phyloP scores from a whole-genome alignment of 2,888 invertebrate genomes.

The Papilio elwesi region DNA sequence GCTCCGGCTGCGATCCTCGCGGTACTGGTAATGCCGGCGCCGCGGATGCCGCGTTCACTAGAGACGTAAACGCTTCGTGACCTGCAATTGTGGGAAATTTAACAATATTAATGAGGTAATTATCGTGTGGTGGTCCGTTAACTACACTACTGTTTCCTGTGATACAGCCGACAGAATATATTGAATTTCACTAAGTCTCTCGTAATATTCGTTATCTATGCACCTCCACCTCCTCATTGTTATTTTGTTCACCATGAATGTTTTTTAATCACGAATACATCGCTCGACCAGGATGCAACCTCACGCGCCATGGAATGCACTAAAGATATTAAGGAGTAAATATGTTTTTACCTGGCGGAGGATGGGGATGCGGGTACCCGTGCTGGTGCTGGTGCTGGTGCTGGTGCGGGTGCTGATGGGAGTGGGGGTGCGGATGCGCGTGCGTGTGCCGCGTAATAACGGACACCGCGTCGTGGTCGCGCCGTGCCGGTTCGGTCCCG shows the following conservation, averaged over 20 bases:
- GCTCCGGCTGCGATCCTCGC: slow-evolving; percentile 68
- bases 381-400: slow-evolving; percentile 62
- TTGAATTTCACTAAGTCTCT: no score
- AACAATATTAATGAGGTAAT: neutral
- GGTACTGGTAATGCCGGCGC: slow-evolving; percentile 95
- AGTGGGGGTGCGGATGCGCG: slow-evolving; percentile 71
- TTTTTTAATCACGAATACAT: no score
- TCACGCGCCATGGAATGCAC: no score
- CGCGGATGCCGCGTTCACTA: slow-evolving; percentile 96
- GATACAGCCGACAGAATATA: no score
- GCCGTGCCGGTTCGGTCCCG: slow-evolving; percentile 64
- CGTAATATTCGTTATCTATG: no score
- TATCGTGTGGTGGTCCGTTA: no score
- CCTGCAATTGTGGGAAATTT: slow-evolving; percentile 67
- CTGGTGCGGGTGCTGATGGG: slow-evolving; percentile 60
- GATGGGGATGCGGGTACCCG: slow-evolving; percentile 59
- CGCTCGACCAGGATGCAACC: no score
- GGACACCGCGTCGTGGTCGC: slow-evolving; percentile 61
- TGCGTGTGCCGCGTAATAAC: slow-evolving; percentile 73
- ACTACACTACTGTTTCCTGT: no score
- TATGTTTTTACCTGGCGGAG: slow-evolving; percentile 70
- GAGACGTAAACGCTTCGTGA: slow-evolving; percentile 93
- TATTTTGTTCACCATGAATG: no score
- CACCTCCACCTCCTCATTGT: no score
- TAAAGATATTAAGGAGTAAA: no score